These are phyloP conservation scores for Catharus fuscescens DNA, from an alignment of 2,113 vertebrate species.

Conservation along the genomic window DNA sequence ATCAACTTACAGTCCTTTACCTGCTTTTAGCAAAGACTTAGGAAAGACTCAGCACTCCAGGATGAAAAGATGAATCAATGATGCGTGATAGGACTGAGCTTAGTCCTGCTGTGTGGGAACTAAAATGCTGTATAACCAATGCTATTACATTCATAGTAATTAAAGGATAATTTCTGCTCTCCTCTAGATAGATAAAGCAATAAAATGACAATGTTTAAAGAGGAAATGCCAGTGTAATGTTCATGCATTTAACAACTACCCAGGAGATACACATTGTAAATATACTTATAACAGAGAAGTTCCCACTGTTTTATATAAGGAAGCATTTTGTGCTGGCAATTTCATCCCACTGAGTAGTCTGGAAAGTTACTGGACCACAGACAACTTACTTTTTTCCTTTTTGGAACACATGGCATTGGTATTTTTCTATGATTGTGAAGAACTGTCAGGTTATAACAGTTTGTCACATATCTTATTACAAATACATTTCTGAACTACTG, in stretches of 20 bases:
- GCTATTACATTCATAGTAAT: conserved; percentile 53
- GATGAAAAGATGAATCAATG: conserved; percentile 10
- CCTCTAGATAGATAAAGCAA: conserved; percentile 51
- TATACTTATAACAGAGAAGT: conserved; percentile 53
- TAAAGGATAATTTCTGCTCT: conserved; percentile 64
- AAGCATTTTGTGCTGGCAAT: conserved; percentile 49
- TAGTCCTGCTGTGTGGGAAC: neutral
- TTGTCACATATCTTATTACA: neutral
- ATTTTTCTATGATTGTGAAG: neutral
- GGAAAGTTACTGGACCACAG: conserved; percentile 16
- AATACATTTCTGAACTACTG: neutral
- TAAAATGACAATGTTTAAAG: conserved; percentile 53
- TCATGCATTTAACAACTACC: conserved; percentile 57
- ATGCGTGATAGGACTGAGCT: neutral
- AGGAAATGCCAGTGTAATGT: conserved; percentile 47
- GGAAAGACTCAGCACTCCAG: neutral
- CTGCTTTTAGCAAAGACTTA: neutral
- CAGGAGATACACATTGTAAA: conserved; percentile 53
- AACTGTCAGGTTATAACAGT: neutral
- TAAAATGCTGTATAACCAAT: conserved; percentile 1
- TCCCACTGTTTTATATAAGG: conserved; percentile 51
- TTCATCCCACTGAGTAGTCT: conserved; percentile 30
- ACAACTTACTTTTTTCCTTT: neutral
- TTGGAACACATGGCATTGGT: neutral
- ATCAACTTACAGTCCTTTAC: neutral